Evolutionary conservation across 1,140 invertebrate species (phyloP), one percentile per base, ranked within the genome.

Genomic region (Homalodisca vitripennis): DNA sequence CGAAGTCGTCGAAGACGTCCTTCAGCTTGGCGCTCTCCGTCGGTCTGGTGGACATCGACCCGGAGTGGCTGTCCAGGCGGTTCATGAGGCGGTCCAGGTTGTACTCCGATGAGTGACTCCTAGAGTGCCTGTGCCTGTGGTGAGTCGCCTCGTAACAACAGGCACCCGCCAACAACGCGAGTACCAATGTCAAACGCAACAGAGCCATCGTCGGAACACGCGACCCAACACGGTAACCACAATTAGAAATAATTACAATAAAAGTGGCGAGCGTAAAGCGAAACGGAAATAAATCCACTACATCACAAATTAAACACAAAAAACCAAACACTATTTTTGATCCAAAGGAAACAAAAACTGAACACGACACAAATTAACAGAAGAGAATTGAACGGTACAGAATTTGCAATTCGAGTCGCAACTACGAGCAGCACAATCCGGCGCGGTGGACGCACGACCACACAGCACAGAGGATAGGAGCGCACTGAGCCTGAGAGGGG

Each of bases 51-150:
- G 55, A n/a, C n/a, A n/a, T 60, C 22, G 22, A 27, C 2, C 2
- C 24, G 6, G 34, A 10, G n/a, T n/a, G 26, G 26, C 26, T 27
- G 55, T 30, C 27, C 6, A 26, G 27, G 6, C 55, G 55, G 55
- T 60, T 60, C 55, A 60, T 26, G 2, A 60, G 55, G 29, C 55
- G 55, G 55, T 60, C 55, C 27, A 60, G 55, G 55, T 30, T 60
- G 55, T 60, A 30, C 24, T 60, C 55, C 10, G 12, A 3, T 13
- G 55, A 3, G 55, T 60, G 55, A 6, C 55, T 26, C 27, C 24
- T 26, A 13, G 55, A 26, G 55, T 60, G 55, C 3, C 55, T 22
- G 26, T 60, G 55, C 3, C 55, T 41, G 34, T 41, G 55, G 24
- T 60, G 55, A 26, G 55, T 13, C 14, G n/a, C 3, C 6, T 60